Evolutionary conservation across 2,797 vertebrate genomes (phyloP), one percentile per base, ranked within the genome.

Genomic region (Melanotaenia maccullochi): DNA sequence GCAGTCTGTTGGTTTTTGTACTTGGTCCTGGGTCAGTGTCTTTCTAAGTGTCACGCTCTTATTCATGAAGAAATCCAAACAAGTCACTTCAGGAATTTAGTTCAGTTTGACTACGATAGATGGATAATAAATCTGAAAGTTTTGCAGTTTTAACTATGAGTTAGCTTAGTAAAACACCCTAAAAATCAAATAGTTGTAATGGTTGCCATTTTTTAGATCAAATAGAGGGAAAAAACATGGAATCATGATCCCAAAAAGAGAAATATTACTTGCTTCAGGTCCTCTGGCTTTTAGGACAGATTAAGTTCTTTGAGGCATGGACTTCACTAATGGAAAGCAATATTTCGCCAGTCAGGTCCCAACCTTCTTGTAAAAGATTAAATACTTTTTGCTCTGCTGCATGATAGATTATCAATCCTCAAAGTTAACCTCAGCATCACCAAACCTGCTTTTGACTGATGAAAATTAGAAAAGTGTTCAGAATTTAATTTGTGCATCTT

Each of bases 31-130:
- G 73, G 73, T 75, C 76, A 62, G 78, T 77, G 69, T 78, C 66
- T 78, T 73, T 55, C 59, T 69, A 80, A 69, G 76, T 66, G 13
- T 84, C 70, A 61, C 82, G 68, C 73, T 84, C 68, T 49, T 75
- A 82, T 77, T 90, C 42, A 71, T 65, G 76, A 75, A 73, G 63
- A 84, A 87, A 70, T 58, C 70, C 55, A 62, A 82, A 47, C 18
- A 18, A 44, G 18, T 44, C 42, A 44, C 42, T 18, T 16, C 18
- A 47, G 18, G 6, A n/a, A 47, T 47, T 47, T 47, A n/a, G 44
- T 47, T 47, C 44, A 67, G 47, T 76, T 76, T 86, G 80, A 70
- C 73, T 25, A 51, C 24, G 18, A 60, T 2, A 35, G 59, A 63
- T 75, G 77, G 79, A 67, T 44, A 44, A 20, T 44, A 5, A 44